phyloP scores from a whole-genome alignment of 2,797 vertebrate species.

The Sciaenops ocellatus region DNA sequence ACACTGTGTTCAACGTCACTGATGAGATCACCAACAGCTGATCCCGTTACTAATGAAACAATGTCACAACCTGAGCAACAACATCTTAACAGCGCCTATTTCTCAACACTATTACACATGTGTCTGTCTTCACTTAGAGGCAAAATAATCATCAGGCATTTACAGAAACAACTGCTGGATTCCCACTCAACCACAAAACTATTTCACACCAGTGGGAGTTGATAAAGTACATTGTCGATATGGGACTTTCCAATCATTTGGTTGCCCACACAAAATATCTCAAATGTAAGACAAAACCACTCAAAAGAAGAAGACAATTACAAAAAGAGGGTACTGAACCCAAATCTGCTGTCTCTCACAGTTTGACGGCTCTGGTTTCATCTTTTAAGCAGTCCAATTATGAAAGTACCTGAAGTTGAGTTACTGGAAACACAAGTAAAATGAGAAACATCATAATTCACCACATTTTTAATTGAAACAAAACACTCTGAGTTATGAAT shows the following conservation, averaged over 20 bases:
- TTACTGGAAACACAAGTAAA: background rate
- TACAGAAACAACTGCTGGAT: conserved; percentile 47
- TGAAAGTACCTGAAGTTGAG: background rate
- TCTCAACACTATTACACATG: conserved; percentile 39
- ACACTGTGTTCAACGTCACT: background rate
- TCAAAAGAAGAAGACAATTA: background rate
- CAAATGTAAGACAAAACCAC: background rate
- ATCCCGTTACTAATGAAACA: background rate
- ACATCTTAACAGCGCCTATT: conserved; percentile 30
- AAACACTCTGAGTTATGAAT: background rate
- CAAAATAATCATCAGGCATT: conserved; percentile 28
- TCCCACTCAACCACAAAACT: conserved; percentile 27
- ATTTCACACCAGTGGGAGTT: conserved; percentile 57
- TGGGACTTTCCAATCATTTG: conserved; percentile 72
- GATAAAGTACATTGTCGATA: conserved; percentile 16
- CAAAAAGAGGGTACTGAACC: background rate
- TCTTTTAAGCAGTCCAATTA: background rate
- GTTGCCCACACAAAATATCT: background rate
- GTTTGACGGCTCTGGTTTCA: background rate
- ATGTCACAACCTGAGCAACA: conserved; percentile 2
- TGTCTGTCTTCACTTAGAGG: conserved; percentile 35
- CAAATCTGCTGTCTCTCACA: background rate
- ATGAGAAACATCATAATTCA: background rate
- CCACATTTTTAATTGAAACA: background rate
- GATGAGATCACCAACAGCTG: conserved; percentile 26